Evolutionary conservation across 2,888 invertebrate species (phyloP).

Genomic region (Cordilura impudica): DNA sequence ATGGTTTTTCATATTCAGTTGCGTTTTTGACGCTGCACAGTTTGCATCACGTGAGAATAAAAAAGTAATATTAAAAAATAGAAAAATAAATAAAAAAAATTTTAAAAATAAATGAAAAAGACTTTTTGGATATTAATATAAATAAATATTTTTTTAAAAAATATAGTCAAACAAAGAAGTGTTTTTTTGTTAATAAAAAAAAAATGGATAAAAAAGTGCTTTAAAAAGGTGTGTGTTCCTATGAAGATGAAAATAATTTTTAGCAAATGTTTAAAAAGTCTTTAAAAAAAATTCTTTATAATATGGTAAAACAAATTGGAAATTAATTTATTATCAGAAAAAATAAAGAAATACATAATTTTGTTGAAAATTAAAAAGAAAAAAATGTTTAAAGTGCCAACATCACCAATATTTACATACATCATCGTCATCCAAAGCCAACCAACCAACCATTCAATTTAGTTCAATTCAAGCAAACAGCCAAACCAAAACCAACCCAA

Average conservation of each 20-base stretch:
- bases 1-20: conserved; percentile 60
- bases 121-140: neutral
- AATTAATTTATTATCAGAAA: neutral
- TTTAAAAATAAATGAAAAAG: conserved; percentile 19
- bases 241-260: neutral
- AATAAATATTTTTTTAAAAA: neutral
- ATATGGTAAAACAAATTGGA: neutral
- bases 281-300: neutral
- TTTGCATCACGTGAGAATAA: conserved; percentile 62
- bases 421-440: conserved; percentile 38
- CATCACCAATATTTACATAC: conserved; percentile 63
- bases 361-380: conserved; percentile 6
- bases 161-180: conserved; percentile 23
- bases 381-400: conserved; percentile 56
- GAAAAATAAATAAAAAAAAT: neutral
- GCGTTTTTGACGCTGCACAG: conserved; percentile 64
- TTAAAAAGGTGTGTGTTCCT: neutral
- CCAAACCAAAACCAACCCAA: conserved; percentile 25
- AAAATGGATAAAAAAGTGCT: neutral
- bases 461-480: conserved; percentile 47
- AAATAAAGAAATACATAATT: neutral
- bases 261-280: neutral
- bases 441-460: conserved; percentile 39
- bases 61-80: conserved; percentile 4
- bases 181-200: neutral